These are phyloP conservation scores for Varecia variegata DNA, from an alignment of 2,797 vertebrate species.

Conservation along the genomic window DNA sequence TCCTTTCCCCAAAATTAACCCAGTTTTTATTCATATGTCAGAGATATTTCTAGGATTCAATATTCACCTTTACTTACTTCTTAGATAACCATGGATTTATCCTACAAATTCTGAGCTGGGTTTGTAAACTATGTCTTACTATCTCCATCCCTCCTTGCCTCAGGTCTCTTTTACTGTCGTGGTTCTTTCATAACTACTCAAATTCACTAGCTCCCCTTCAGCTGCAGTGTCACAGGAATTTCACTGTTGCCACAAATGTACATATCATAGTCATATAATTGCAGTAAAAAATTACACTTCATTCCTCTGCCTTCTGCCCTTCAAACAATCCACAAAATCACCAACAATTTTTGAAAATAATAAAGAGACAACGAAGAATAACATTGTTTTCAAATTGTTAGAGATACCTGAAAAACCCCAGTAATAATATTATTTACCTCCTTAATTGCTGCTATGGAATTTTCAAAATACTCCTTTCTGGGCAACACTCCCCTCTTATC, in stretches of 20 bases:
- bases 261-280: not conserved
- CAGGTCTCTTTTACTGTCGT: not conserved
- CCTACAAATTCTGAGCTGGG: not conserved
- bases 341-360: conserved; percentile 16
- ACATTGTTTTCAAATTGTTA: conserved; percentile 23
- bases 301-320: not conserved
- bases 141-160: not conserved
- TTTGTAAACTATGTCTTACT: not conserved
- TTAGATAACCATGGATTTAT: not conserved
- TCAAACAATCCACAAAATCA: conserved; percentile 44
- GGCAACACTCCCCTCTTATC: not conserved
- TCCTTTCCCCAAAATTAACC: not conserved
- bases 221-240: not conserved
- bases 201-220: not conserved
- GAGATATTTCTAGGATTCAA: conserved; percentile 25
- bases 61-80: not conserved
- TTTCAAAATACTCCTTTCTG: conserved; percentile 34
- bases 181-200: not conserved
- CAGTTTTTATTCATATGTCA: conserved; percentile 25
- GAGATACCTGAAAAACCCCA: not conserved
- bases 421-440: not conserved
- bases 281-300: not conserved
- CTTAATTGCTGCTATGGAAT: conserved; percentile 15
- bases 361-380: conserved; percentile 22
- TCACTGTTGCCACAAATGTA: not conserved